Percentiles rank a stretch among this genome's conserved stretches.
phyloP scores from a whole-genome alignment of 2,113 vertebrate genomes.

The Synodontis membranacea region DNA sequence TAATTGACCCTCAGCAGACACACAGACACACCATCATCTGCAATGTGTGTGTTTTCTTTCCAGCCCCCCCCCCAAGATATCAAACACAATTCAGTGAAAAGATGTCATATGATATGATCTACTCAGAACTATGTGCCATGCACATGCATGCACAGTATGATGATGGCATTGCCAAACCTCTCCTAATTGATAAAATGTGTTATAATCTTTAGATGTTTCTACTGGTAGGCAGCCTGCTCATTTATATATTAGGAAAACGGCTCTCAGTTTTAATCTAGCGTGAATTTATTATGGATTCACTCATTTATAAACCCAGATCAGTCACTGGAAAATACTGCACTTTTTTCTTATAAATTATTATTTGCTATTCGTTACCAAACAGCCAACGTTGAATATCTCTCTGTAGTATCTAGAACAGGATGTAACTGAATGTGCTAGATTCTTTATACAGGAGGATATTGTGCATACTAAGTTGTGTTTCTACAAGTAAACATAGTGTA shows the following conservation, averaged over 20 bases:
- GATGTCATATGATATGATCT: background rate
- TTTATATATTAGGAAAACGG: slow-evolving; percentile 42
- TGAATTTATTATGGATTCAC: slow-evolving; percentile 29
- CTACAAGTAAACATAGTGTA: slow-evolving; percentile 64
- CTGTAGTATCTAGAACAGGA: slow-evolving; percentile 57
- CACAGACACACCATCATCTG: background rate
- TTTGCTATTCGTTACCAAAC: slow-evolving; percentile 58
- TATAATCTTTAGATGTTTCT: slow-evolving; percentile 17
- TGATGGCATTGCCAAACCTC: background rate
- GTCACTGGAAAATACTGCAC: slow-evolving; percentile 68
- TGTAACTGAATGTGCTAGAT: slow-evolving; percentile 78
- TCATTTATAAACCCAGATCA: slow-evolving; percentile 54
- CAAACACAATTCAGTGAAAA: background rate
- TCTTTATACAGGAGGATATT: slow-evolving; percentile 71
- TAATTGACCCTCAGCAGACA: slow-evolving; percentile 23
- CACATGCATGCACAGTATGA: background rate
- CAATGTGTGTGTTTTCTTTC: background rate
- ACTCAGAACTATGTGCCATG: slow-evolving; percentile 6
- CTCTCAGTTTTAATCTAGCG: slow-evolving; percentile 52
- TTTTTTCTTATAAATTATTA: slow-evolving; percentile 64
- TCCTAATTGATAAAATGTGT: slow-evolving; percentile 14
- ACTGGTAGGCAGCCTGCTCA: slow-evolving; percentile 1
- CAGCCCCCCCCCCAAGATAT: background rate
- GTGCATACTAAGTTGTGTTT: slow-evolving; percentile 67
- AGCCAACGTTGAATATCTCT: slow-evolving; percentile 65